Evolutionary conservation across 1,140 invertebrate genomes (phyloP), one percentile per base, ranked within the genome.

Genomic region (Geopemphigus sp.): DNA sequence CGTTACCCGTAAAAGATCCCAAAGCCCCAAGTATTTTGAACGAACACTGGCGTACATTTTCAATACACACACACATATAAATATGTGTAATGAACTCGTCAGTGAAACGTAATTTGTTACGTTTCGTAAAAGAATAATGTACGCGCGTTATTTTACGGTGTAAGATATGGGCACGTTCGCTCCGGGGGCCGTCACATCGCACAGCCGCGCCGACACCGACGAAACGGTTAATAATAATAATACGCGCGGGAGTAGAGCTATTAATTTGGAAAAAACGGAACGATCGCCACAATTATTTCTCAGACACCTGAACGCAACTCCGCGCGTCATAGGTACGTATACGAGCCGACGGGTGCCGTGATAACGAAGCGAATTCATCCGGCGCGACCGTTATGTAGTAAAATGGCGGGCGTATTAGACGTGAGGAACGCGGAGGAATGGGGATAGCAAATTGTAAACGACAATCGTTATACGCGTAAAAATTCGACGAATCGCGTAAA

Each of bases 401-500:
- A n/a, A n/a, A n/a, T n/a, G n/a, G n/a, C n/a, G n/a, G n/a, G n/a
- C n/a, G n/a, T n/a, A n/a, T n/a, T n/a, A n/a, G n/a, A n/a, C n/a
- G n/a, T n/a, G n/a, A n/a, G n/a, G n/a, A n/a, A n/a, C n/a, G n/a
- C n/a, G n/a, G n/a, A n/a, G n/a, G n/a, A n/a, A n/a, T n/a, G n/a
- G n/a, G n/a, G n/a, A n/a, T n/a, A n/a, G n/a, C n/a, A n/a, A n/a
- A 72, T 29, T 53, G 68, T 72, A 54, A 54, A 54, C 24, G 50
- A 54, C 68, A 50, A 68, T 68, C 66, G 66, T 68, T 68, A 68
- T 72, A 22, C 17, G 15, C 12, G 47, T 5, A 39, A 39, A 54
- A 29, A 72, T 24, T 72, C 50, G 17, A 54, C 68, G 50, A 47
- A 54, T 72, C 68, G 24, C 50, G 29, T 72, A 72, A 72, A 72